Evolutionary conservation across 2,888 invertebrate species (phyloP).

Genomic region (Phyto melanocephala): DNA sequence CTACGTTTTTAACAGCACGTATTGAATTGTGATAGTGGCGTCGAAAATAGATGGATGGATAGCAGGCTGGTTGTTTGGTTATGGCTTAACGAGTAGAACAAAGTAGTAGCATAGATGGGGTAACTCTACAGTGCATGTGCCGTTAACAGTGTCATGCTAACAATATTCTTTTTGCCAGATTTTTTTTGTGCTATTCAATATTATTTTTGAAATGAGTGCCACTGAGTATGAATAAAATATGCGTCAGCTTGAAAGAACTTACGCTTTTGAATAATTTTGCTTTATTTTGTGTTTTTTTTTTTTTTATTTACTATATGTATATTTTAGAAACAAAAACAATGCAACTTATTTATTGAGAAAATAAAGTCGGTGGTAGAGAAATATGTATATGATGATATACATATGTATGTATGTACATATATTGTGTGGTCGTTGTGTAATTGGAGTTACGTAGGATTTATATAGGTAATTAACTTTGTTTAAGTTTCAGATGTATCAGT

Average conservation of each 20-base stretch:
- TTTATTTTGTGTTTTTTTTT: neutral
- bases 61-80: neutral
- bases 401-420: too few relatives aligned
- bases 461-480: too few relatives aligned
- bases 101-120: slow-evolving; percentile 14
- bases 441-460: neutral
- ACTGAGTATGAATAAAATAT: slow-evolving; percentile 5
- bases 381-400: slow-evolving; percentile 6
- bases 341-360: neutral
- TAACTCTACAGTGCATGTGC: slow-evolving; percentile 14
- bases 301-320: too few relatives aligned
- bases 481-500: slow-evolving; percentile 1
- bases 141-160: slow-evolving; percentile 27
- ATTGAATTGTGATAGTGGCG: neutral
- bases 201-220: neutral
- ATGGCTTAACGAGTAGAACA: slow-evolving; percentile 6
- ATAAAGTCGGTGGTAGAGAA: slow-evolving; percentile 34
- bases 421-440: neutral
- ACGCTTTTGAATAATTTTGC: neutral
- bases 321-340: neutral
- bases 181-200: neutral
- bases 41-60: neutral
- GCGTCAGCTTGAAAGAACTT: slow-evolving; percentile 2
- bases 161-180: neutral
- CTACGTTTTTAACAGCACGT: slow-evolving; percentile 15